Base-by-base conservation (phyloP, 2,888 invertebrate species). In the Drosophila borealis region DNA sequence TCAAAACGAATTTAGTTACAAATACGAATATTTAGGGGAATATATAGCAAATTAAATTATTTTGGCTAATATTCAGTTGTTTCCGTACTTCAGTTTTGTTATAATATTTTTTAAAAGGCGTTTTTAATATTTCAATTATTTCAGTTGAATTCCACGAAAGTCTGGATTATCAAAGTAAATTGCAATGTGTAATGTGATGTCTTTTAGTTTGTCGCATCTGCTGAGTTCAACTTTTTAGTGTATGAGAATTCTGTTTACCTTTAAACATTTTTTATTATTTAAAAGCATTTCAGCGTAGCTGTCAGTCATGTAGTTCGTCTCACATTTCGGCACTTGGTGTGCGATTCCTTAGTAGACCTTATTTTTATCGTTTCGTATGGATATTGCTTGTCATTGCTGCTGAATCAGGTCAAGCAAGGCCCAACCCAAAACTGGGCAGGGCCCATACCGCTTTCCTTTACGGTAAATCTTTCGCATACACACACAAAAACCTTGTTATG, bases 231-330 rank as follows among this genome's bases (percentile, higher is more conserved):
- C 29, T 29, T 29, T 29, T 29, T 29, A 8, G 10, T 9, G 17
- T 17, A 41, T 17, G 41, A 17, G n/a, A 0, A 25, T 39, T 34
- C 17, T 51, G 14, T 48, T 34, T 13, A 10, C 11, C 19, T 36
- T n/a, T 6, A 3, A 10, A 4, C 1, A 4, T 37, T 25, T 17
- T 46, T 37, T 25, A 25, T 46, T 37, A 17, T 14, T 13, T 74
- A 61, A 74, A 74, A 74, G 74, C 70, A 74, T 74, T 70, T 74
- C 60, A 21, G 13, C 48, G 61, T 74, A 39, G 29, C 45, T 61
- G 51, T 37, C 70, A 33, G 53, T 54, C 56, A 57, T 4, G 9
- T 21, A 9, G 45, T 33, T n/a, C 45, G n/a, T 39, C 57, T 65
- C 74, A 70, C 48, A 59, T 75, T 66, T 42, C 61, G 45, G 54